Evolutionary conservation across 2,113 vertebrate species (phyloP), one percentile per base, ranked within the genome.

Genomic region (Eleginops maclovinus): DNA sequence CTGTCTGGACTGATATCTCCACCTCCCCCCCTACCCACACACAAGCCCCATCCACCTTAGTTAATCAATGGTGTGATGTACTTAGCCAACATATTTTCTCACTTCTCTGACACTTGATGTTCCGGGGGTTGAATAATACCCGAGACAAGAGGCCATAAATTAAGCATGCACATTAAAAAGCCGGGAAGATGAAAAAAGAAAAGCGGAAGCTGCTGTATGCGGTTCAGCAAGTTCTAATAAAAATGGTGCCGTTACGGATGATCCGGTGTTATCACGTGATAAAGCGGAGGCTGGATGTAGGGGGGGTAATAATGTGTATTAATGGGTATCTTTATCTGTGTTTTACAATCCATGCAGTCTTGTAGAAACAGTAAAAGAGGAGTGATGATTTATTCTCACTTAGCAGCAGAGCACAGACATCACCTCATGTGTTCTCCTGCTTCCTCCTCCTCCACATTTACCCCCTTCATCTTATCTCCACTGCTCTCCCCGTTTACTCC

Each of bases 31-130:
- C 50, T 36, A 36, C 31, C 31, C 28, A 72, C 41, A 83, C 43
- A 51, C 79, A 1, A 22, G 7, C 24, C 10, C n/a, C 26, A 43
- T 26, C n/a, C 62, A 81, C 73, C 75, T 67, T 79, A 75, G 75
- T 82, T 73, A 90, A 87, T 93, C 88, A 87, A 85, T 88, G 31
- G 54, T 21, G 9, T 3, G 36, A 50, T 72, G 51, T 71, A 78
- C 60, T 73, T 56, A 68, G 54, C 61, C 44, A 79, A 72, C 75
- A 81, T 81, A 76, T 77, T 56, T 86, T 71, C 78, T 82, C 69
- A 64, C 84, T 77, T 71, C 41, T 76, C 47, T 5, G 2, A 46
- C 14, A 24, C 63, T 49, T 54, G 64, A 71, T 72, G 72, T 55
- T 76, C 31, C 5, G 40, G 69, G 61, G 22, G 66, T 55, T 77